phyloP scores from a whole-genome alignment of 2,797 vertebrate genomes.

The Todus mexicanus region DNA sequence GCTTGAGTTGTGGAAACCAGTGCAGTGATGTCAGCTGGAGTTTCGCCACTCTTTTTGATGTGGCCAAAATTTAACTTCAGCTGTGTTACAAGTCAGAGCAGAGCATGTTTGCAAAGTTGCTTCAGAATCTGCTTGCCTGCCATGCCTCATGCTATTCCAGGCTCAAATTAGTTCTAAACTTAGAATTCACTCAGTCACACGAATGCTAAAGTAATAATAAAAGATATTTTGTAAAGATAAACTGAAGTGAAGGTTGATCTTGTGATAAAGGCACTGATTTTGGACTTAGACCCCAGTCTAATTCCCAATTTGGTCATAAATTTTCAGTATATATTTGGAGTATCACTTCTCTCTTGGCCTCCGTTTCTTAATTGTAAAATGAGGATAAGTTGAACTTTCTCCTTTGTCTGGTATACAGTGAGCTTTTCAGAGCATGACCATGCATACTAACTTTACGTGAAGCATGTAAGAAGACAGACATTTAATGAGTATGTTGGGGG shows the following conservation, averaged over 20 bases:
- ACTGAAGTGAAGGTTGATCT: background rate
- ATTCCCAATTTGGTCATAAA: slow-evolving; percentile 25
- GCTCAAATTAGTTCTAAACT: slow-evolving; percentile 40
- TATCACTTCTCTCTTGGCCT: background rate
- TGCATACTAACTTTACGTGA: background rate
- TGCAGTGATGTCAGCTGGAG: slow-evolving; percentile 39
- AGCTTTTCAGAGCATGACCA: background rate
- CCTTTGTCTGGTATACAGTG: background rate
- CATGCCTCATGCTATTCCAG: slow-evolving; percentile 4
- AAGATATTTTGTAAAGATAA: background rate
- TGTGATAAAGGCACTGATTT: background rate
- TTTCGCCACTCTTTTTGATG: background rate
- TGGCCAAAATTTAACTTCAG: slow-evolving; percentile 26
- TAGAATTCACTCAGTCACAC: background rate
- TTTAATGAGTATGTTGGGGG: background rate
- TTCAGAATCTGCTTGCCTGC: slow-evolving; percentile 12
- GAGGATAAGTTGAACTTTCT: background rate
- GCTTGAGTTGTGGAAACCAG: background rate
- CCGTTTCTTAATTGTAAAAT: background rate
- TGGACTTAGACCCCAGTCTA: background rate
- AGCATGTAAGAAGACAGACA: background rate
- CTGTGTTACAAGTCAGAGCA: slow-evolving; percentile 29
- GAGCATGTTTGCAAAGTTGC: slow-evolving; percentile 17
- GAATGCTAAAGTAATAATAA: background rate
- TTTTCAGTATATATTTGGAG: background rate